These are phyloP conservation scores for Sinocyclocheilus maitianheensis DNA, from an alignment of 2,113 vertebrate species.

Conservation along the genomic window DNA sequence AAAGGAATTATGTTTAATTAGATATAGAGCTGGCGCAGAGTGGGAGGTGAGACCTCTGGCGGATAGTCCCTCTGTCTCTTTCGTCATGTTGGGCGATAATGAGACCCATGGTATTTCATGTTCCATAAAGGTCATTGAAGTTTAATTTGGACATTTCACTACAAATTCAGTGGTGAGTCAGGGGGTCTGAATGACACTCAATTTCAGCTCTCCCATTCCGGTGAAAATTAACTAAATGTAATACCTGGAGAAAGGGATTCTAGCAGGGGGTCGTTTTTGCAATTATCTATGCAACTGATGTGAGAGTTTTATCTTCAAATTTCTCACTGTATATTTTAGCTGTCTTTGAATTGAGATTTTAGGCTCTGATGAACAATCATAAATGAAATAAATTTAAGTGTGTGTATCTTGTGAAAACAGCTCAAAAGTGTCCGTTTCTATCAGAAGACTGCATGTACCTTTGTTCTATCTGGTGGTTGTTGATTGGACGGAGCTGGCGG, in stretches of 20 bases:
- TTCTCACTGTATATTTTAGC: neutral
- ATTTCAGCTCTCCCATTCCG: conserved; percentile 43
- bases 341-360: neutral
- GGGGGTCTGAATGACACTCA: conserved; percentile 54
- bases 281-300: neutral
- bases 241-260: conserved; percentile 44
- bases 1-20: conserved; percentile 54
- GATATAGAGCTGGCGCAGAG: conserved; percentile 44
- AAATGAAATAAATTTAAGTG: neutral
- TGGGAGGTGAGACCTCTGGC: conserved; percentile 56
- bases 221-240: conserved; percentile 48
- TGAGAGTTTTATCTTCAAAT: neutral
- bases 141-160: conserved; percentile 64
- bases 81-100: conserved; percentile 63
- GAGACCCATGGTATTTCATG: conserved; percentile 66
- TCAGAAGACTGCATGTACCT: neutral
- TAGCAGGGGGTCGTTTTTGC: neutral
- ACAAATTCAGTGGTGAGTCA: conserved; percentile 54
- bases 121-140: conserved; percentile 63
- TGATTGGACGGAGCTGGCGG: neutral
- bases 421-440: neutral
- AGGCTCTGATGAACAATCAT: neutral
- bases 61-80: conserved; percentile 55
- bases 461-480: neutral
- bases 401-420: neutral